Base-by-base conservation (phyloP, 2,113 vertebrate species). In the Arothron firmamentum region DNA sequence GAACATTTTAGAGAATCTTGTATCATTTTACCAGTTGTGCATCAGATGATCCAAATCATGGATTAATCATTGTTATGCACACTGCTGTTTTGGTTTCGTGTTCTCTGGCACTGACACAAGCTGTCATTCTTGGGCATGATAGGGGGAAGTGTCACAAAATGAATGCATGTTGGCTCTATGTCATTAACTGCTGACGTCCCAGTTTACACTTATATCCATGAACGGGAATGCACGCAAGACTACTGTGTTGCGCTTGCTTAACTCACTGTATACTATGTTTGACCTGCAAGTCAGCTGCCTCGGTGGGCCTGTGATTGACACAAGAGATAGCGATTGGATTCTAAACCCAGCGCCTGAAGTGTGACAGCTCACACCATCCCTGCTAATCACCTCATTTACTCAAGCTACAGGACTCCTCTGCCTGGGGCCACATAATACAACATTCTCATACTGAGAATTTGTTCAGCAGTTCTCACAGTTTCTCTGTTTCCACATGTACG, bases 371-470 rank as follows among this genome's bases (percentile, higher is more conserved):
- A 82, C 83, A 84, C 78, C 85, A 81, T 82, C 76, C 82, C 68
- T 69, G 70, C 83, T 88, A 85, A 88, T 88, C 80, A 79, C 78
- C 79, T 81, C 78, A 84, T 84, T 86, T 86, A 86, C 79, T 81
- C 68, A 47, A 74, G 56, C 83, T 79, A 65, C 70, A 70, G 74
- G 77, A 72, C 77, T 76, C 62, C 65, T 79, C 61, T 59, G 68
- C 88, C 84, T 21, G 46, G 46, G 75, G 85, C 65, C 51, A 65
- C 43, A 52, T 47, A 67, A 67, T 61, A 67, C 72, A 74, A 28
- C 56, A 38, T 67, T 79, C 63, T 74, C 55, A 52, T 31, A 52
- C 41, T 41, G 16, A 34, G 34, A 47, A 12, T 41, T 56, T 49
- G n/a, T 6, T 50, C 21, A 16, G 10, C 43, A 1, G 14, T 61